These are phyloP conservation scores for Bettongia penicillata DNA, from an alignment of 2,113 vertebrate species.

Conservation along the genomic window DNA sequence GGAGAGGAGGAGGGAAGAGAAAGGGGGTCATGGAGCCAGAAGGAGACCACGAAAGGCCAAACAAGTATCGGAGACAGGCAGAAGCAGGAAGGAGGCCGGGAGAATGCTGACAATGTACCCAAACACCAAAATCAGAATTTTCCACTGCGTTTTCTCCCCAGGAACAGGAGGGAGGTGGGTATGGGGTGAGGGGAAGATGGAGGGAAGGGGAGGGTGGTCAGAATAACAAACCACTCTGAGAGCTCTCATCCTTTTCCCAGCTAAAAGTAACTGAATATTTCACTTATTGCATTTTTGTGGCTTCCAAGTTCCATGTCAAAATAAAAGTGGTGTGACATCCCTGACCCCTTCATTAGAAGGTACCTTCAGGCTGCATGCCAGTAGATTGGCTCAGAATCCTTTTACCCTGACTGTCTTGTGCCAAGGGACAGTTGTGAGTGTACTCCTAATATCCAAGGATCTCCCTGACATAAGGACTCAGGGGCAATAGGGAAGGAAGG, in stretches of 20 bases:
- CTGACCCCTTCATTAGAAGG: neutral
- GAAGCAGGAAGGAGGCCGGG: neutral
- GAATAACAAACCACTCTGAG: neutral
- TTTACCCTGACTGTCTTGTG: neutral
- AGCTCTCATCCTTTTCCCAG: neutral
- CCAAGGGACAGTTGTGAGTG: neutral
- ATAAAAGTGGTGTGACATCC: neutral
- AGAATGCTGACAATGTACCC: neutral
- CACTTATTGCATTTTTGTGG: neutral
- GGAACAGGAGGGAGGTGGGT: neutral
- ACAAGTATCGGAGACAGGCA: neutral
- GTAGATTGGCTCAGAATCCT: neutral
- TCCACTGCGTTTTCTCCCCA: neutral
- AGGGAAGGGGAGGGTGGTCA: neutral
- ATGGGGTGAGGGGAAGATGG: neutral
- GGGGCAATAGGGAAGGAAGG: neutral
- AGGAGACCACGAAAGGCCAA: neutral
- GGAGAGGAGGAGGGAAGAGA: neutral
- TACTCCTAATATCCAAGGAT: neutral
- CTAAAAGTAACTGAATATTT: conserved; percentile 9
- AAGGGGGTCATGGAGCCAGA: neutral
- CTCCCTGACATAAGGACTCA: neutral
- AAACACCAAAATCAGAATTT: neutral
- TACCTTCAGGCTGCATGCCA: neutral
- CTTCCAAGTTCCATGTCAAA: neutral